These are phyloP conservation scores for Phthorimaea operculella DNA, from an alignment of 1,140 invertebrate species.

Conservation along the genomic window DNA sequence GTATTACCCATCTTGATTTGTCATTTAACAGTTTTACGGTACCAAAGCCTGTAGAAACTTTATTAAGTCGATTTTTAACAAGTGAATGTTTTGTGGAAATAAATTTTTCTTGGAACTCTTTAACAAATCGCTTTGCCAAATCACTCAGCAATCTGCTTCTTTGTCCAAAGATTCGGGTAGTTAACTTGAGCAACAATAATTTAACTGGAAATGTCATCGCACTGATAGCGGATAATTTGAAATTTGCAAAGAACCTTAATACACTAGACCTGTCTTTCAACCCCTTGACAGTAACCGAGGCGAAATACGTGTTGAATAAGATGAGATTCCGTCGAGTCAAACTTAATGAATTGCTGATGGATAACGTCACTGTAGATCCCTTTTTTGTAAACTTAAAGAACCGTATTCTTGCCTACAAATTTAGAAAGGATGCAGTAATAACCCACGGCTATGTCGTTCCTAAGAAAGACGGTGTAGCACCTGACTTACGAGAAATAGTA, in stretches of 20 bases:
- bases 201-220: neutral
- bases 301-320: neutral
- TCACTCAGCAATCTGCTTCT: slow-evolving; percentile 15
- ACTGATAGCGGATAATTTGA: neutral
- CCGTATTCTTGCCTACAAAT: neutral
- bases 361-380: neutral
- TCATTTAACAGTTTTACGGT: slow-evolving; percentile 57
- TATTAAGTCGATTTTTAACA: slow-evolving; percentile 22
- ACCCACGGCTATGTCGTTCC: neutral
- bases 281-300: neutral
- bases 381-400: neutral
- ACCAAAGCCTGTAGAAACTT: slow-evolving; percentile 20
- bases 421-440: neutral
- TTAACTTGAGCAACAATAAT: neutral
- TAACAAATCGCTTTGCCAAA: slow-evolving; percentile 22
- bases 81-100: slow-evolving; percentile 30
- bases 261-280: neutral
- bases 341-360: neutral
- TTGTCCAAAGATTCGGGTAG: neutral
- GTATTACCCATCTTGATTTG: slow-evolving; percentile 50
- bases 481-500: neutral
- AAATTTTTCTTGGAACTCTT: slow-evolving; percentile 37
- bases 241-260: neutral
- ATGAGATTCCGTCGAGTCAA: neutral
- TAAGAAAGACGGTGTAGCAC: neutral